Evolutionary conservation across 2,888 invertebrate species (phyloP).

Genomic region (Acrobasis suavella): DNA sequence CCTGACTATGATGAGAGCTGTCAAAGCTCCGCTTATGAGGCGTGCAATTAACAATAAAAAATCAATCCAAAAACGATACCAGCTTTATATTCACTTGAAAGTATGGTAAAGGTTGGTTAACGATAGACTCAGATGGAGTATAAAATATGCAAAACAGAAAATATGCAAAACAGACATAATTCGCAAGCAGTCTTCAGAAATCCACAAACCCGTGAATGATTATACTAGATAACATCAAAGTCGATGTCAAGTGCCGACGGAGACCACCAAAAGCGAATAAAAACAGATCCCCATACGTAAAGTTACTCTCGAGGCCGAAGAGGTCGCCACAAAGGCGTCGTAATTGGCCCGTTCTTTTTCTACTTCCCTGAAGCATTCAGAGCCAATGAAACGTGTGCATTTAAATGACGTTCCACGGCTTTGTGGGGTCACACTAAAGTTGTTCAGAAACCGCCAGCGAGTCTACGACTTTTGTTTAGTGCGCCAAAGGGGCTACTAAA

Average conservation of each 20-base stretch:
- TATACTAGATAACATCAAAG: constrained; percentile 33
- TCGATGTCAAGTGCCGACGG: constrained; percentile 28
- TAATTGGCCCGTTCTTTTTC: constrained; percentile 82
- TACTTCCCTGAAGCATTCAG: constrained; percentile 81
- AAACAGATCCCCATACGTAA: constrained; percentile 69
- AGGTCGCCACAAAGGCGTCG: constrained; percentile 79
- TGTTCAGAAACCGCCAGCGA: constrained; percentile 72
- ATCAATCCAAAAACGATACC: too few species aligned
- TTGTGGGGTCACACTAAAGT: constrained; percentile 81
- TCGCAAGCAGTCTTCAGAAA: neutral
- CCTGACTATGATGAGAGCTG: too few species aligned
- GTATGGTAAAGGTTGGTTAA: too few species aligned
- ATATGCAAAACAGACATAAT: constrained; percentile 9
- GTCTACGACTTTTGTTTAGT: constrained; percentile 70
- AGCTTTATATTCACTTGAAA: too few species aligned
- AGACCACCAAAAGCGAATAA: constrained; percentile 57
- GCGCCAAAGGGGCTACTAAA: constrained; percentile 61
- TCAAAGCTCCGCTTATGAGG: too few species aligned
- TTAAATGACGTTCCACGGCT: constrained; percentile 81
- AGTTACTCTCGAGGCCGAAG: constrained; percentile 78
- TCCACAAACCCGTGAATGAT: constrained; percentile 9
- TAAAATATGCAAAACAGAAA: neutral
- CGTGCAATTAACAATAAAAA: too few species aligned
- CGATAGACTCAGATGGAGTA: too few species aligned
- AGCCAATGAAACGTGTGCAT: constrained; percentile 83